Evolutionary conservation across 2,113 vertebrate genomes (phyloP).

Genomic region (Raja brachyura): DNA sequence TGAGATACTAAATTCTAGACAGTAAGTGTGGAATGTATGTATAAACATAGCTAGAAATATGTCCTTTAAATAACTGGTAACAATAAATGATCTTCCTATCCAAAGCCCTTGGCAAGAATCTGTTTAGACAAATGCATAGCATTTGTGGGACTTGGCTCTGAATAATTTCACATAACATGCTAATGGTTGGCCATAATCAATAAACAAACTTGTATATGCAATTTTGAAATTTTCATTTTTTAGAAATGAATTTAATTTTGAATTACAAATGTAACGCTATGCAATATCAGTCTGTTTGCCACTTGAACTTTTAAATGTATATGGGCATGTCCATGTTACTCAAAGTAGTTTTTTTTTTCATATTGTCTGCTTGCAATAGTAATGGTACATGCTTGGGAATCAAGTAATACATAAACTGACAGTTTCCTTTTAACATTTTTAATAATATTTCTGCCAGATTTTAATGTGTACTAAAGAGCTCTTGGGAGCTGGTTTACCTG

Average conservation of each 20-base stretch:
- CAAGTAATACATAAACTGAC: background rate
- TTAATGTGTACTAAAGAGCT: background rate
- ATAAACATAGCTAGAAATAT: background rate
- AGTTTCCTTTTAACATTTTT: slow-evolving; percentile 10
- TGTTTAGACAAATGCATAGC: background rate
- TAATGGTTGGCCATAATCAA: background rate
- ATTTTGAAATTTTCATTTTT: background rate
- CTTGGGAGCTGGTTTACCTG: background rate
- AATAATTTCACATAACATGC: background rate
- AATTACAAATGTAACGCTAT: slow-evolving; percentile 27
- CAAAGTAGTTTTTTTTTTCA: background rate
- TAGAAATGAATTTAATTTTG: background rate
- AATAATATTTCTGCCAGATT: background rate
- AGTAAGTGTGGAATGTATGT: background rate
- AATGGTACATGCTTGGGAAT: background rate
- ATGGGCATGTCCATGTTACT: slow-evolving; percentile 1
- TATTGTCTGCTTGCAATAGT: background rate
- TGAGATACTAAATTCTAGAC: background rate
- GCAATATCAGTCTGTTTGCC: slow-evolving; percentile 3
- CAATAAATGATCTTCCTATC: background rate
- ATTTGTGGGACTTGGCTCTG: slow-evolving; percentile 19
- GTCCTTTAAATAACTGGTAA: background rate
- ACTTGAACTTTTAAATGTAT: background rate
- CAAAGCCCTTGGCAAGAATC: background rate
- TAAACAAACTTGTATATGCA: background rate